Percentiles rank a stretch among this genome's conserved stretches.
phyloP scores from a whole-genome alignment of 2,113 vertebrate species.

The Nothoprocta perdicaria region DNA sequence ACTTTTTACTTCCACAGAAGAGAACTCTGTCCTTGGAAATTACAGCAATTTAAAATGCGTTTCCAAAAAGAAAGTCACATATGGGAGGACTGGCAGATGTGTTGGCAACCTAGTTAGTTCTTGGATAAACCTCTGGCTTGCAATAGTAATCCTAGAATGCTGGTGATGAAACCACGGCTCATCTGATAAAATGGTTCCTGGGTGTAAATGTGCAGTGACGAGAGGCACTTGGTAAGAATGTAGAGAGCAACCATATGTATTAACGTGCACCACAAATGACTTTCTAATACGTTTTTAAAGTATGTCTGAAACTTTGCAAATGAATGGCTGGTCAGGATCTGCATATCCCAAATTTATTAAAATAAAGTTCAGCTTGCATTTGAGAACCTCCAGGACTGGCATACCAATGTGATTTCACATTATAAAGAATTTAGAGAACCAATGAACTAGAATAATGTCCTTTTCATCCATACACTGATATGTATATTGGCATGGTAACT shows the following conservation, averaged over 20 bases:
- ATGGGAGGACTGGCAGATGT: conserved; percentile 74
- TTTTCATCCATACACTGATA: conserved; percentile 11
- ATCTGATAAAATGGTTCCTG: background rate
- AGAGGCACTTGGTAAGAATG: background rate
- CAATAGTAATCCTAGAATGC: conserved; percentile 48
- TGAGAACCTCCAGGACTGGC: conserved; percentile 38
- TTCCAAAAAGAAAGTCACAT: conserved; percentile 73
- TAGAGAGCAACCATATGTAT: background rate
- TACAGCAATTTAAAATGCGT: conserved; percentile 64
- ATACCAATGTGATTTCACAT: conserved; percentile 31
- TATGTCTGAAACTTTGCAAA: conserved; percentile 13
- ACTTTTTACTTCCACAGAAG: conserved; percentile 63
- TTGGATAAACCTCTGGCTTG: conserved; percentile 70
- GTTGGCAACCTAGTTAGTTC: conserved; percentile 78
- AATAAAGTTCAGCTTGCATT: conserved; percentile 60
- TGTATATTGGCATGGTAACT: conserved; percentile 49
- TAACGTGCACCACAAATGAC: background rate
- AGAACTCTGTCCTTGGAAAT: conserved; percentile 74
- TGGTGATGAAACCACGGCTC: background rate
- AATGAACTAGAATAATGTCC: conserved; percentile 32
- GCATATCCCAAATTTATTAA: conserved; percentile 48
- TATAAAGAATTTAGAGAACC: conserved; percentile 64
- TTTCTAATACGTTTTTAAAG: background rate
- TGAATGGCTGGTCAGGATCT: conserved; percentile 11
- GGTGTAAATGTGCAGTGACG: background rate